Evolutionary conservation across 2,113 vertebrate genomes (phyloP), one percentile per base, ranked within the genome.

Genomic region (Merops nubicus): DNA sequence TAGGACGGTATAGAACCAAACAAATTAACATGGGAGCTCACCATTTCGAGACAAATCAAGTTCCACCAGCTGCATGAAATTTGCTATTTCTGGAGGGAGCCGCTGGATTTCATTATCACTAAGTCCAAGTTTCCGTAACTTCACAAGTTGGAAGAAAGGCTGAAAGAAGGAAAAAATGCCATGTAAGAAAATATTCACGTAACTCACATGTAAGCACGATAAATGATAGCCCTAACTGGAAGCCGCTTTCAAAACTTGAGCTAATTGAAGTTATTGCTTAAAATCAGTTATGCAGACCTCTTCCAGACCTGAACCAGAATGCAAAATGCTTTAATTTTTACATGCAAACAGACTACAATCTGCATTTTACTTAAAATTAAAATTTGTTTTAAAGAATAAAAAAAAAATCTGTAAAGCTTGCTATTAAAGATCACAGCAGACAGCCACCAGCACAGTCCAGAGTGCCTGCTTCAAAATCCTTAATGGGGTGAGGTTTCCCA

Each of bases 31-130:
- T 2, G 20, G n/a, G 36, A 42, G 72, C 97, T 98, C 97, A 99
- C 99, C 99, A 95, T 99, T 99, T 96, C 99, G 98, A 87, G 99
- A 99, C 80, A 99, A 97, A 67, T 99, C 99, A 43, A 99, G 99
- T 91, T 99, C 99, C 50, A 99, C 99, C 82, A 99, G 98, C 96
- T 99, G 99, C 98, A 99, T 99, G 96, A 99, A 99, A 98, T 99
- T 99, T 2, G 99, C 99, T 90, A 99, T 99, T 97, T 99, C 99
- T 92, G 99, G 98, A 83, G 99, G 99, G 91, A 99, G 98, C 31
- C 98, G 98, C 91, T 99, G 99, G 97, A 99, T 99, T 98, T 99
- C 99, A 89, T 99, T 99, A 98, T 99, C 99, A 93, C 99, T 99
- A 96, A 99, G 98, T 85, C 99, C 98, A 80, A 99, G 99, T 97